phyloP scores from a whole-genome alignment of 2,797 vertebrate species.

The Lepus townsendii region DNA sequence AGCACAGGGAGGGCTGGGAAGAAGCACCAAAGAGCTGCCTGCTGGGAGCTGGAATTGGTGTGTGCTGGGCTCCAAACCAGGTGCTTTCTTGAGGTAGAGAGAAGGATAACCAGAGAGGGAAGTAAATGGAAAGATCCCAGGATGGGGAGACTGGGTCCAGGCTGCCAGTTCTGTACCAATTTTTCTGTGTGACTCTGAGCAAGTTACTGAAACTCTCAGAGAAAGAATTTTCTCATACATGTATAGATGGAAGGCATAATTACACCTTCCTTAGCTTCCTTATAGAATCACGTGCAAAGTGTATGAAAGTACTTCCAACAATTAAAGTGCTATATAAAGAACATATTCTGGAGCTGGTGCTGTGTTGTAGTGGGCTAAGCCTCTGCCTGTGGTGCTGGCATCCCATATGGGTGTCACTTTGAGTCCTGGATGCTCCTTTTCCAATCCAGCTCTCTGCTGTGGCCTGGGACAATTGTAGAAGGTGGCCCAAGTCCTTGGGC shows the following conservation, averaged over 20 bases:
- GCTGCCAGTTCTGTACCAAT: not conserved
- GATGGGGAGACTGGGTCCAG: not conserved
- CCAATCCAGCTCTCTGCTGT: no score
- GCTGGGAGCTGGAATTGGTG: not conserved
- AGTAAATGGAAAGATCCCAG: not conserved
- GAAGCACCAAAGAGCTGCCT: not conserved
- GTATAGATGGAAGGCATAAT: not conserved
- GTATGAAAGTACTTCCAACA: not conserved
- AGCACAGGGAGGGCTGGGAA: not conserved
- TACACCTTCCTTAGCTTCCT: not conserved
- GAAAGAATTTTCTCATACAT: not conserved
- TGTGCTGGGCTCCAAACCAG: not conserved
- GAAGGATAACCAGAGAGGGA: not conserved
- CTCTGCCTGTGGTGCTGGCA: no score
- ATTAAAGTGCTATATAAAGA: not conserved
- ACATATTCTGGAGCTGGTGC: not conserved
- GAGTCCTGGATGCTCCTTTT: no score
- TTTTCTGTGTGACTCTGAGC: conserved; percentile 11
- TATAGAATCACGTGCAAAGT: not conserved
- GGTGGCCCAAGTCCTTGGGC: no score
- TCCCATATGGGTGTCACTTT: no score
- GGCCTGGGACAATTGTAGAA: no score
- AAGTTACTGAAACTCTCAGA: not conserved
- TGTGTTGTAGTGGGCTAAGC: no score
- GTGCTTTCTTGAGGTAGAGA: not conserved